phyloP scores from a whole-genome alignment of 2,888 invertebrate species.

The Hemaris fuciformis region DNA sequence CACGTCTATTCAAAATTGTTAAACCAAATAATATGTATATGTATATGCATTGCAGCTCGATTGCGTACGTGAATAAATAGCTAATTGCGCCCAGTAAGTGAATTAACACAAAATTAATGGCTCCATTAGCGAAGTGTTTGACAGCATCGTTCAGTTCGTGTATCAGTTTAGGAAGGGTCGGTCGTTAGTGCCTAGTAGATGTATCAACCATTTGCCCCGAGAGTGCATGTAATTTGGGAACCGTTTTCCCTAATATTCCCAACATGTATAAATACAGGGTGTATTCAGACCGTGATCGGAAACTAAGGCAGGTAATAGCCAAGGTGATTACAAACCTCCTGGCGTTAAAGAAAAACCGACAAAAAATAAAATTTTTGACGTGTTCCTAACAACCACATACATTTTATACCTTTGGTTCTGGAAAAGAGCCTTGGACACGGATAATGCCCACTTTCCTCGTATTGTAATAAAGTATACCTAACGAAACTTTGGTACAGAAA shows the following conservation, averaged over 20 bases:
- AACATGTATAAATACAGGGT: no score
- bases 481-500: no score
- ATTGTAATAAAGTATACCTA: no score
- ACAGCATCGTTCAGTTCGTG: neutral
- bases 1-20: neutral
- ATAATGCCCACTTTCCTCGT: no score
- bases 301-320: no score
- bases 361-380: no score
- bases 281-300: no score
- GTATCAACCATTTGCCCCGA: neutral
- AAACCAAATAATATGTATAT: neutral
- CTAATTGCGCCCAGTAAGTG: conserved; percentile 1
- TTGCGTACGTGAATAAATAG: conserved; percentile 1
- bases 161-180: neutral
- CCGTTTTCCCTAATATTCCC: neutral
- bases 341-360: no score
- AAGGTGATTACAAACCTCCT: no score
- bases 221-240: neutral
- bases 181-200: neutral
- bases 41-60: neutral
- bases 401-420: no score
- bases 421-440: no score
- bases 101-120: conserved; percentile 11
- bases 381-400: no score
- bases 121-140: conserved; percentile 14